Base-by-base conservation (phyloP, 2,888 invertebrate species). In the Rhyacophila evoluta region DNA sequence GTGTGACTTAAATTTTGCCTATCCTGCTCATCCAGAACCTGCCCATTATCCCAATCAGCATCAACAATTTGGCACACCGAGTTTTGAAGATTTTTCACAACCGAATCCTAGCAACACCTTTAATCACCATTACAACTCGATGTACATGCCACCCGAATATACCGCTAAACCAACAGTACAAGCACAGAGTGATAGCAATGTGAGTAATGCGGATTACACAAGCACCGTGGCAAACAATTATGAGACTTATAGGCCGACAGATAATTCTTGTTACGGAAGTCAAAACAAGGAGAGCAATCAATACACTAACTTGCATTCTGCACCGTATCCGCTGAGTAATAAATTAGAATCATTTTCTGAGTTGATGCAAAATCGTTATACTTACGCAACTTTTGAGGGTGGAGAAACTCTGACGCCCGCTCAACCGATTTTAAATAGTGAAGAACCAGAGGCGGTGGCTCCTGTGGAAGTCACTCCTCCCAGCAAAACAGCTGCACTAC, bases 281-380 rank as follows among this genome's bases (percentile, higher is more conserved):
- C 92, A 92, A 84, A 89, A 86, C 83, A 88, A 89, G 83, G 84
- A 86, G 6, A 84, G 84, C 82, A 88, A 89, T 73, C 90, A 93
- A 84, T 94, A 94, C 86, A 92, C 93, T 41, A 93, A 92, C 85
- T 87, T 94, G 84, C 93, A 92, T 87, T 91, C 93, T 77, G 90
- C 93, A 83, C 87, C 89, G 87, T 91, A 92, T 87, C 90, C 91
- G 85, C 86, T 80, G 41, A 91, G 91, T 85, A 93, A 90, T 87
- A 93, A 95, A 87, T 88, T 94, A 83, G 94, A 95, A 85, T 91
- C 93, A 0, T 93, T 93, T 84, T 91, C 93, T 4, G 93, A 92
- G 82, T 86, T 93, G 77, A 86, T 93, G 36, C 90, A 91, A 81
- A 89, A 90, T 19, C 87, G 91, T 81, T 92, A 91, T 83, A 87